Evolutionary conservation across 2,113 vertebrate species (phyloP).

Genomic region (Nesoenas mayeri): DNA sequence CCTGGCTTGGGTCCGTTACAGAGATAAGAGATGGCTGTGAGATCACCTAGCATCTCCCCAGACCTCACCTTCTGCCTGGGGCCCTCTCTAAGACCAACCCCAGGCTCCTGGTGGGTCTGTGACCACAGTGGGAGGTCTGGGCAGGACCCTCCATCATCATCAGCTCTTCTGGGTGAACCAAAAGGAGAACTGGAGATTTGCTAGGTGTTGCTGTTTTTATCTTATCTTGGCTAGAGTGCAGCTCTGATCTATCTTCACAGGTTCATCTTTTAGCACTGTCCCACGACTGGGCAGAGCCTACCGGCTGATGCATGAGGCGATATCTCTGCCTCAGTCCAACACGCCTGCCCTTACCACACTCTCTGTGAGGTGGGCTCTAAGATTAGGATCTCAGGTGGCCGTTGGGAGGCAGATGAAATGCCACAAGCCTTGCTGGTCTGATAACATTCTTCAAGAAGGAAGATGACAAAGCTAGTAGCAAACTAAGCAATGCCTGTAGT

Average conservation of each 20-base stretch:
- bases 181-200: not conserved
- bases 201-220: not conserved
- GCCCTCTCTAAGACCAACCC: not conserved
- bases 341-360: accelerated
- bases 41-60: not conserved
- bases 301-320: not conserved
- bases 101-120: accelerated
- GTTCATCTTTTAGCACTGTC: not conserved
- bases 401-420: not conserved
- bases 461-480: not conserved
- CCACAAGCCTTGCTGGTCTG: not conserved
- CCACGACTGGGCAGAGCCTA: not conserved
- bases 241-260: not conserved
- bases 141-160: not conserved
- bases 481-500: not conserved
- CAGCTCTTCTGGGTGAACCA: not conserved
- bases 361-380: not conserved
- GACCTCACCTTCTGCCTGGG: not conserved
- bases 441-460: not conserved
- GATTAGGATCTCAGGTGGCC: not conserved
- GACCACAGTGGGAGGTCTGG: not conserved
- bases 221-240: not conserved
- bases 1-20: not conserved
- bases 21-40: not conserved
- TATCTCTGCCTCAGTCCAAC: accelerated